Base-by-base conservation (phyloP, 1,140 invertebrate species). In the Frieseomelitta varia region DNA sequence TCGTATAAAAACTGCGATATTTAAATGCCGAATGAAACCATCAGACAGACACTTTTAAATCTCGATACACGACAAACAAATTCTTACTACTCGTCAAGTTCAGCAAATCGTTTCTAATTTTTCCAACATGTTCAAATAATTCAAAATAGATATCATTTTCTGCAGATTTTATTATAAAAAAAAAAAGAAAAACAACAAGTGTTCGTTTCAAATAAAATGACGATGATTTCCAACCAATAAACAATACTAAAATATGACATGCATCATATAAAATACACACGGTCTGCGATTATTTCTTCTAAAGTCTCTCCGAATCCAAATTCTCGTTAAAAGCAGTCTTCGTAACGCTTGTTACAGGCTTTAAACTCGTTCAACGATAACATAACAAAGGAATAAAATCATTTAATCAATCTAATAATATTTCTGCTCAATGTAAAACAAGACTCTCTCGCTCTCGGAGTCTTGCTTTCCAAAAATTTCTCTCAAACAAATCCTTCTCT, bases 101-200 rank as follows among this genome's bases (percentile, higher is more conserved):
- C 21, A n/a, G 24, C 6, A 15, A 71, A 17, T n/a, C 15, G 21
- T 47, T 17, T n/a, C 17, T 27, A 39, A 53, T 24, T 12, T 55
- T 15, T 12, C 34, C 63, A 39, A 68, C 24, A 4, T 34, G 14
- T 53, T 55, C 14, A 4, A 34, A 14, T 2, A 24, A 67, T 10
- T 55, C 24, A 34, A 0, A 21, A n/a, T 24, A 53, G 19, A 53
- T 68, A 21, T 74, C 12, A 79, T 79, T 80, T 30, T 71, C 30
- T 39, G 19, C n/a, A 27, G 0, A 61, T 72, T 53, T 72, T 80
- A 72, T 63, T 53, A 80, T 2, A 47, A 80, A 61, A 39, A 39
- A 39, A 39, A 39, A 39, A 39, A 39, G n/a, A n/a, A n/a, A 30
- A 80, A 47, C 30, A 47, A 53, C 34, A 39, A 15, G 0, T 8